These are phyloP conservation scores for Agonopterix arenella DNA, from an alignment of 2,888 invertebrate species.

Conservation along the genomic window DNA sequence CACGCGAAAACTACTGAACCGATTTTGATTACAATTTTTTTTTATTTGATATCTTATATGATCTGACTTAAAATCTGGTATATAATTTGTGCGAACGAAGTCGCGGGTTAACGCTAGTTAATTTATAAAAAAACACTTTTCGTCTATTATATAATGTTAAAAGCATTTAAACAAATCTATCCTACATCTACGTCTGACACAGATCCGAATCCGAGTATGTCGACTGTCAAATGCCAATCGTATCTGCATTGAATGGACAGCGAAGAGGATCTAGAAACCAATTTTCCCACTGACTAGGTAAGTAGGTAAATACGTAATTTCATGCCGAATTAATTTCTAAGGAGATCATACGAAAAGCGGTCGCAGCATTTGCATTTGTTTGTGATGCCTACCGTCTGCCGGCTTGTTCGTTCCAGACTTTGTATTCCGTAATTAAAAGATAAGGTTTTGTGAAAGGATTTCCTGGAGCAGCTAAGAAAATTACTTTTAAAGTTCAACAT, in stretches of 20 bases:
- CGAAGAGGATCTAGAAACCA: slow-evolving; percentile 51
- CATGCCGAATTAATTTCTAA: slow-evolving; percentile 59
- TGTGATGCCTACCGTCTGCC: slow-evolving; percentile 7
- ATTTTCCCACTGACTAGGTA: slow-evolving; percentile 69
- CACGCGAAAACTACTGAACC: no score
- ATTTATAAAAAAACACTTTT: no score
- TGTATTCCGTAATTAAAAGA: not conserved
- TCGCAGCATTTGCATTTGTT: slow-evolving; percentile 13
- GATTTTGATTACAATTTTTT: no score
- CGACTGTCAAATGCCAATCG: slow-evolving; percentile 54
- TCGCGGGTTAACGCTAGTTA: no score
- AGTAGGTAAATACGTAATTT: slow-evolving; percentile 72
- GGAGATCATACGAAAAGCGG: slow-evolving; percentile 9
- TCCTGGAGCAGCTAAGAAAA: not conserved
- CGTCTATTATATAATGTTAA: no score
- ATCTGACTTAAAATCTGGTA: no score
- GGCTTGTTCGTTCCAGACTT: not conserved
- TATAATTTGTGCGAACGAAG: no score
- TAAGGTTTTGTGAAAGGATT: not conserved
- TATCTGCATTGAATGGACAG: slow-evolving; percentile 50
- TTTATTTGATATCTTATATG: no score
- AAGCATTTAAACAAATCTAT: no score
- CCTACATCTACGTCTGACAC: not conserved
- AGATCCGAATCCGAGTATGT: not conserved
- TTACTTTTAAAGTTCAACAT: no score